Evolutionary conservation across 1,140 invertebrate species (phyloP).

Genomic region (Drosophila insularis): DNA sequence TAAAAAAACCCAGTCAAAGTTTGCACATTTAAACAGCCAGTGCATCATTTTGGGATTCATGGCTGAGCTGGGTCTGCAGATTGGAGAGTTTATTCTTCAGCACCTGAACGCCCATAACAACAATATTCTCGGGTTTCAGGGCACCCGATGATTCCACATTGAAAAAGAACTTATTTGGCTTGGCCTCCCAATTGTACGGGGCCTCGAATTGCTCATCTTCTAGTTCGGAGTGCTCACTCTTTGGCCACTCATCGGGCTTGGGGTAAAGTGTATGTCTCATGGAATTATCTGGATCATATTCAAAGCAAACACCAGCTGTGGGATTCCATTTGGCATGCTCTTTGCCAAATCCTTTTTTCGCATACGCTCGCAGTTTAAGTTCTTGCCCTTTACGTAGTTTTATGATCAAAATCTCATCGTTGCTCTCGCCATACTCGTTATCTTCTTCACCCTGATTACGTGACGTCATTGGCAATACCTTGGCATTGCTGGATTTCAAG

Average conservation of each 20-base stretch:
- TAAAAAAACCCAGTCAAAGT: background rate
- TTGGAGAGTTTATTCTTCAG: conserved; percentile 98
- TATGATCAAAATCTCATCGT: conserved; percentile 98
- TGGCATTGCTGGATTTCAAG: conserved; percentile 94
- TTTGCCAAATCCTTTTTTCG: conserved; percentile 98
- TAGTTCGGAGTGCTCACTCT: conserved; percentile 97
- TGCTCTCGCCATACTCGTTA: conserved; percentile 94
- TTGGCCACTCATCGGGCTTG: conserved; percentile 99
- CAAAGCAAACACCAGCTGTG: conserved; percentile 98
- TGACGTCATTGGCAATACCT: conserved; percentile 96
- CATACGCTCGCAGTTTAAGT: conserved; percentile 97
- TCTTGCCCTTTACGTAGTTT: conserved; percentile 99
- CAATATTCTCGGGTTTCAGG: conserved; percentile 98
- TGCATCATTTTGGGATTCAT: conserved; percentile 93
- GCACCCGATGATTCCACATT: conserved; percentile 98
- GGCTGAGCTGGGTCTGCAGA: conserved; percentile 95
- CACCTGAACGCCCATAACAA: conserved; percentile 95
- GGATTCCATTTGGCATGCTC: conserved; percentile 99
- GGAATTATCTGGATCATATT: conserved; percentile 99
- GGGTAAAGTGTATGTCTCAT: conserved; percentile 98
- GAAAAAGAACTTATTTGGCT: conserved; percentile 98
- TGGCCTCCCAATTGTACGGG: conserved; percentile 95
- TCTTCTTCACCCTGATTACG: conserved; percentile 94
- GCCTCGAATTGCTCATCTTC: conserved; percentile 97
- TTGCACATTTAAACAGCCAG: conserved; percentile 85